Evolutionary conservation across 2,888 invertebrate genomes (phyloP).

Genomic region (Agrotis clavis): DNA sequence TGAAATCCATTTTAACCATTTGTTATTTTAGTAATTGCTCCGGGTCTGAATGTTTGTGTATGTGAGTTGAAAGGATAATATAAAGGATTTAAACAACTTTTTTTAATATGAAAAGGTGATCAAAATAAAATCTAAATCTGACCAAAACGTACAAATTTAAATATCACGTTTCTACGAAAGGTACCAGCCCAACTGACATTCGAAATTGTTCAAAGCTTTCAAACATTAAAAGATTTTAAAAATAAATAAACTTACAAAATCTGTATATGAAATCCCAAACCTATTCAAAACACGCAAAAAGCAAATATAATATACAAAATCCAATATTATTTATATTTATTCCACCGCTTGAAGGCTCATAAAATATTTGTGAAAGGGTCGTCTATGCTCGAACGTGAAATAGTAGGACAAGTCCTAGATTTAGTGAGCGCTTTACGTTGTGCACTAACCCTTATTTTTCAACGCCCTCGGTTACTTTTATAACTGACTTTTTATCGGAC

Average conservation of each 20-base stretch:
- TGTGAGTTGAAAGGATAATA: no score
- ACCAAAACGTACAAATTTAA: background rate
- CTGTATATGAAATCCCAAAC: background rate
- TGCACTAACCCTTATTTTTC: constrained; percentile 26
- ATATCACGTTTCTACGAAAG: background rate
- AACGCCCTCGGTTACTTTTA: constrained; percentile 5
- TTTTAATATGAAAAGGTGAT: no score
- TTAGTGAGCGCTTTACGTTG: constrained; percentile 28
- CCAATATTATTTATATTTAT: constrained; percentile 29
- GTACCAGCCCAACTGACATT: background rate
- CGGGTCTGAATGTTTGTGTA: no score
- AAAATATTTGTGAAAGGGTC: constrained; percentile 42
- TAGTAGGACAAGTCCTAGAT: constrained; percentile 40
- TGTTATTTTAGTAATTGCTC: no score
- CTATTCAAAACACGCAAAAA: background rate
- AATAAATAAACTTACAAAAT: background rate
- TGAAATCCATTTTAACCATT: no score
- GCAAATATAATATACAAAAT: background rate
- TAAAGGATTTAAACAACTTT: no score
- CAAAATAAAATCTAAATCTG: background rate
- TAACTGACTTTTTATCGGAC: constrained; percentile 14
- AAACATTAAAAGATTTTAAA: no score
- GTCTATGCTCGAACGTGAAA: constrained; percentile 30
- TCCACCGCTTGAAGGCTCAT: constrained; percentile 24
- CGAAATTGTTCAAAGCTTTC: background rate